A percentile compares a stretch with the other conserved stretches of the same genome.
Evolutionary conservation across 1,140 invertebrate genomes (phyloP).

Genomic region (Hypothenemus hampei): DNA sequence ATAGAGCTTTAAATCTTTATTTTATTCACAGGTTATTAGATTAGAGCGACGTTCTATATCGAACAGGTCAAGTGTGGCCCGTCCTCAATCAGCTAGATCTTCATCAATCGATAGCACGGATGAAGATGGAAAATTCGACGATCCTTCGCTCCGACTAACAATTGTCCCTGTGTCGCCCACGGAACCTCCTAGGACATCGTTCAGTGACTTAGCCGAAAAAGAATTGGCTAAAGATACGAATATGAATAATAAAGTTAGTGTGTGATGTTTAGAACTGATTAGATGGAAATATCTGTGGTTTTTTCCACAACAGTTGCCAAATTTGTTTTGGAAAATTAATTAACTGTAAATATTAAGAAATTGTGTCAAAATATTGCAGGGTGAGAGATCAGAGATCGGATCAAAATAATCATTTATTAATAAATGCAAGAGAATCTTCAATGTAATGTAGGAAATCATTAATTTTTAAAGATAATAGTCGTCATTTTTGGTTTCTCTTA

Average conservation of each 20-base stretch:
- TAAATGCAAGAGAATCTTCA: too few species aligned
- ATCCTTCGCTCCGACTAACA: constrained; percentile 40
- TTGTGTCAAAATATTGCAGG: too few species aligned
- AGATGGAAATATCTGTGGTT: too few species aligned
- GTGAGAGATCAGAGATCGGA: too few species aligned
- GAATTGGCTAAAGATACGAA: constrained; percentile 1
- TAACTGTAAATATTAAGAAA: too few species aligned
- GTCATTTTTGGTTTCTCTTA: too few species aligned
- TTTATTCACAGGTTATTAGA: constrained; percentile 40
- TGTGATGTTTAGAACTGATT: background rate
- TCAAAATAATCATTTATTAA: too few species aligned
- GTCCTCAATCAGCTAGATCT: constrained; percentile 34
- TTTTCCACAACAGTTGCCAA: too few species aligned
- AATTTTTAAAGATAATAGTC: too few species aligned
- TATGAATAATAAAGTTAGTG: constrained; percentile 10
- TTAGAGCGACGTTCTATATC: constrained; percentile 38
- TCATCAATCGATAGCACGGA: constrained; percentile 43
- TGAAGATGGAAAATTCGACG: constrained; percentile 41
- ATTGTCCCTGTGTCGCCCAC: constrained; percentile 38
- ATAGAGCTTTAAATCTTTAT: background rate
- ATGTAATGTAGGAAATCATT: too few species aligned
- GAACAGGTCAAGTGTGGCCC: constrained; percentile 27
- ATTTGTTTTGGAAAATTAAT: too few species aligned
- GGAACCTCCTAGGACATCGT: constrained; percentile 29
- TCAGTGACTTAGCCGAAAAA: constrained; percentile 27